These are phyloP conservation scores for Heteromyza rotundicornis DNA, from an alignment of 2,888 invertebrate species.

Conservation along the genomic window DNA sequence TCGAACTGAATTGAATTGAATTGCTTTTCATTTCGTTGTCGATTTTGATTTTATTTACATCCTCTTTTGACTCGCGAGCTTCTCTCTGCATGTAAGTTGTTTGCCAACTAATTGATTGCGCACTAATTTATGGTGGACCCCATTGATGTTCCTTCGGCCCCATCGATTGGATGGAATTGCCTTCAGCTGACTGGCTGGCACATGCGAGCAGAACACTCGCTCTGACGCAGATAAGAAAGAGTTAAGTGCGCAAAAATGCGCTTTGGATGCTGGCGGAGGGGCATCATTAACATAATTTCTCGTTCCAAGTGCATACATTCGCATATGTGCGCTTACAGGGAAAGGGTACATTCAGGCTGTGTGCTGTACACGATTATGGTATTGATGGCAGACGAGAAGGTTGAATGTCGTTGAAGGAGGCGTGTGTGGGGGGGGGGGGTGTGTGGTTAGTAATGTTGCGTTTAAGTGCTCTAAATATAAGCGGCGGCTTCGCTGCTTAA, in stretches of 20 bases:
- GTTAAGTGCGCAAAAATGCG: conserved; percentile 17
- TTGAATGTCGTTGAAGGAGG: conserved; percentile 18
- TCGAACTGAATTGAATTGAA: conserved; percentile 30
- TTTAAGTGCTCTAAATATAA: no score
- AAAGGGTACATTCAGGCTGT: no score
- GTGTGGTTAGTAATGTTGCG: no score
- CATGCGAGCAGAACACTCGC: conserved; percentile 5
- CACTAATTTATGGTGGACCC: conserved; percentile 40
- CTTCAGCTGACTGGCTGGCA: background rate
- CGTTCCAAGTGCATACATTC: no score
- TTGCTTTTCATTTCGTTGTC: conserved; percentile 25
- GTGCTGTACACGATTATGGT: no score
- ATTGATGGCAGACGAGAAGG: no score
- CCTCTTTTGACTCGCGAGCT: no score
- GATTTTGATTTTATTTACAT: conserved; percentile 29
- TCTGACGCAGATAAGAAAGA: conserved; percentile 8
- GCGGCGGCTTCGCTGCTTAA: no score
- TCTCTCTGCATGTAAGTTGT: background rate
- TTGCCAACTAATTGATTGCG: conserved; percentile 37
- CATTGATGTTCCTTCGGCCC: conserved; percentile 1
- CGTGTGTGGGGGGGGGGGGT: background rate
- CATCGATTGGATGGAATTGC: no score
- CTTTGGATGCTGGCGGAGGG: background rate
- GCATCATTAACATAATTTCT: conserved; percentile 33
- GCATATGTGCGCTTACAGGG: no score